Base-by-base conservation (phyloP, 2,888 invertebrate genomes). In the Eupeodes latifasciatus region DNA sequence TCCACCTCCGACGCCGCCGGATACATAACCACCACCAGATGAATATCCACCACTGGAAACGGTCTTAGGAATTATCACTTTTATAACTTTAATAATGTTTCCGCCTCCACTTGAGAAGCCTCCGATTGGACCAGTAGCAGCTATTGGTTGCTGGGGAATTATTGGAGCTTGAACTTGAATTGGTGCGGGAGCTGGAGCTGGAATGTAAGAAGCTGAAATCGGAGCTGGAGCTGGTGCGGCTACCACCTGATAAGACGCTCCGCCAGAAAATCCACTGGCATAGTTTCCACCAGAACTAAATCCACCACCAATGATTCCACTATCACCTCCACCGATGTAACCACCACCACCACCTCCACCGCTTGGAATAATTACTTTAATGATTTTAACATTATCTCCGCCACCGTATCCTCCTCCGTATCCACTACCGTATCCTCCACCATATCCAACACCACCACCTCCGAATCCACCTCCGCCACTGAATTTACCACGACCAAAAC, bases 1-100 rank as follows among this genome's bases (percentile, higher is more conserved):
- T 59, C 83, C 83, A 59, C 74, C 78, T 0, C 40, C 10, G 0
- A 10, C 83, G 47, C 74, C 78, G 2, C 40, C 10, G 4, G 47
- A 19, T 10, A 49, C 36, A 16, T 75, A 82, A 14, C 75, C 81
- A 12, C 76, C 76, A 53, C 61, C 66, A 34, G 77, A 61, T 27
- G 75, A 71, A n/a, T 77, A 76, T 19, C 69, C 82, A 19, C 61
- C 67, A 53, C 57, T 81, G n/a, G 74, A 55, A 36, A 75, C 67
- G 11, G 66, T 44, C 11, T 47, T 83, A 5, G 87, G 87, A 27
- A 87, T 80, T 51, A 85, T 79, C 6, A 87, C 76, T 40, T 84
- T 87, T n/a, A 87, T 74, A 51, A 81, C 34, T 72, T 80, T 81
- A 11, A 88, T 77, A 19, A 71, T 81, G 27, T 51, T 66, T 6